Evolutionary conservation across 2,888 invertebrate species (phyloP).

Genomic region (Megalurothrips usitatus): DNA sequence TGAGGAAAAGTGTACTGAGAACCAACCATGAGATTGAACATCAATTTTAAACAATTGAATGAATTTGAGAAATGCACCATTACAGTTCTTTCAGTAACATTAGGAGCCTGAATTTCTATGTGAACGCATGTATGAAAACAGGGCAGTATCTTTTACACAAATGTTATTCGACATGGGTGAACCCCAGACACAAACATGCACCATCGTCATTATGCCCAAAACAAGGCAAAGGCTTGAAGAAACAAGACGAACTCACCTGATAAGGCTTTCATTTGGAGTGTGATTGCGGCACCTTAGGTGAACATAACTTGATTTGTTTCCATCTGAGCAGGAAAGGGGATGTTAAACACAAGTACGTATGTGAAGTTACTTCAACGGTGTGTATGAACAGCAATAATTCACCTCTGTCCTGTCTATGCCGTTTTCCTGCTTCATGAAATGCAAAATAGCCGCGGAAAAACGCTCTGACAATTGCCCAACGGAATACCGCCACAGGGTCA

Average conservation of each 20-base stretch:
- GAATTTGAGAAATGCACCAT: too few species aligned
- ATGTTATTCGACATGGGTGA: too few species aligned
- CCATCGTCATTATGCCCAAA: too few species aligned
- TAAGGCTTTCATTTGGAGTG: constrained; percentile 67
- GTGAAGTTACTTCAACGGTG: too few species aligned
- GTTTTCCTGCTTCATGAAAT: constrained; percentile 75
- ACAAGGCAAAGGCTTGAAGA: background rate
- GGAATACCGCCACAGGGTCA: constrained; percentile 87
- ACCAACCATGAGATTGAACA: too few species aligned
- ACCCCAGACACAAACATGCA: background rate
- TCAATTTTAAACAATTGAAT: too few species aligned
- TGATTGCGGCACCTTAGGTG: constrained; percentile 59
- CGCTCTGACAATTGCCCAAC: constrained; percentile 89
- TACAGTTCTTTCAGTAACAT: too few species aligned
- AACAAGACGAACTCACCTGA: constrained; percentile 52
- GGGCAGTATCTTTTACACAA: too few species aligned
- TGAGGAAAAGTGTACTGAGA: too few species aligned
- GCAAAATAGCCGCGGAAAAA: constrained; percentile 90
- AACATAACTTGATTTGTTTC: constrained; percentile 51
- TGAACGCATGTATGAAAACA: too few species aligned
- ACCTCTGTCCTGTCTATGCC: constrained; percentile 58
- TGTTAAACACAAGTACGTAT: background rate
- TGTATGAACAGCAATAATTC: constrained; percentile 21
- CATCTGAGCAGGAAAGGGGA: constrained; percentile 44
- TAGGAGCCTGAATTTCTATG: too few species aligned